Conservation (phyloP, 2,888 invertebrate genomes). For the Proisotoma minuta region DNA sequence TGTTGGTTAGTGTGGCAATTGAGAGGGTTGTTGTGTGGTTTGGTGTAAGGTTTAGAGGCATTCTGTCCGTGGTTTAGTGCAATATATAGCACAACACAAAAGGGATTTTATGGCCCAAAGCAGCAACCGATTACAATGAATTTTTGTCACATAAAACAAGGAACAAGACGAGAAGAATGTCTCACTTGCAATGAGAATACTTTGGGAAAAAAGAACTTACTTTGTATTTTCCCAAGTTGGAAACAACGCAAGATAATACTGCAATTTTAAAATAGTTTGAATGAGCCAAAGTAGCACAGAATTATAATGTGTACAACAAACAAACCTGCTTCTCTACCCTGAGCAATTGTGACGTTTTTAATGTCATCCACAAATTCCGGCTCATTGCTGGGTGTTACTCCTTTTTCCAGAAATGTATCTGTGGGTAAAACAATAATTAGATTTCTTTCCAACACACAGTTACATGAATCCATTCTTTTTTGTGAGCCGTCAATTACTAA, state of each 20-base stretch:
- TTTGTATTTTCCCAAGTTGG: slow-evolving; percentile 67
- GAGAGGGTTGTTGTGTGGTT: not conserved
- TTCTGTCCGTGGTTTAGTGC: too few species aligned
- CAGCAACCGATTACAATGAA: slow-evolving; percentile 48
- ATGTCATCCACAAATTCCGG: slow-evolving; percentile 68
- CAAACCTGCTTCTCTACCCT: slow-evolving; percentile 68
- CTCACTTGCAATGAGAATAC: slow-evolving; percentile 23
- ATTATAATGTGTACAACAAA: too few species aligned
- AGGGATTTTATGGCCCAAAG: slow-evolving; percentile 46
- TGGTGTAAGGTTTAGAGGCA: not conserved
- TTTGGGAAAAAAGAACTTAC: slow-evolving; percentile 52
- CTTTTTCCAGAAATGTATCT: slow-evolving; percentile 43
- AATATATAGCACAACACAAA: slow-evolving; percentile 12
- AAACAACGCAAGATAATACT: not conserved
- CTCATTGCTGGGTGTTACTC: slow-evolving; percentile 52
- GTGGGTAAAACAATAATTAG: slow-evolving; percentile 15
- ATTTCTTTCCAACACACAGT: slow-evolving; percentile 16
- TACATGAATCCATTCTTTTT: slow-evolving; percentile 10
- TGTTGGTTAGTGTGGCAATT: not conserved
- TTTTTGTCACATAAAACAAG: slow-evolving; percentile 47
- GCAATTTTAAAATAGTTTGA: too few species aligned
- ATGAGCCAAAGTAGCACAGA: too few species aligned
- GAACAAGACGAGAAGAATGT: slow-evolving; percentile 24
- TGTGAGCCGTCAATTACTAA: slow-evolving; percentile 18
- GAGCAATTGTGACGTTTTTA: slow-evolving; percentile 67